Percentiles rank a stretch among this genome's conserved stretches.
Conservation (phyloP, 2,113 vertebrate species). For the Gymnobelideus leadbeateri region DNA sequence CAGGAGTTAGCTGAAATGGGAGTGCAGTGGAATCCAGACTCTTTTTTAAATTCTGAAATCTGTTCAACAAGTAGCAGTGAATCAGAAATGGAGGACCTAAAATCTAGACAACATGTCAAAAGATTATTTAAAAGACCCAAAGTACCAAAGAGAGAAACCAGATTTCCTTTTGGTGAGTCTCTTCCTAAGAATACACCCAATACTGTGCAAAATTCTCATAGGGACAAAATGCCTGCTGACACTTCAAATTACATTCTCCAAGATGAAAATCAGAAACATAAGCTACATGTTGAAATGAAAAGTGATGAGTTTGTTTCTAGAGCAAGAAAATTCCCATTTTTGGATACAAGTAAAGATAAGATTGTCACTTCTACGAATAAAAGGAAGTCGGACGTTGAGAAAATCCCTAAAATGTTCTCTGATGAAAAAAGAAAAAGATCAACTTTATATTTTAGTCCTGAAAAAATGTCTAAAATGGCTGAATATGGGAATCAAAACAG, state of each 20-base stretch:
- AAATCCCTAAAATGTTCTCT: constrained; percentile 48
- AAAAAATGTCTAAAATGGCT: constrained; percentile 47
- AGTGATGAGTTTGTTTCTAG: constrained; percentile 41
- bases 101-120: constrained; percentile 45
- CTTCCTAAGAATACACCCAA: constrained; percentile 52
- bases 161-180: constrained; percentile 52
- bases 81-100: constrained; percentile 73
- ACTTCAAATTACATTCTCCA: constrained; percentile 60
- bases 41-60: constrained; percentile 66
- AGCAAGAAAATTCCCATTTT: constrained; percentile 70
- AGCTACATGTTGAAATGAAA: constrained; percentile 14
- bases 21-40: constrained; percentile 90
- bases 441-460: constrained; percentile 56
- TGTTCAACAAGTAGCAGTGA: constrained; percentile 63
- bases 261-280: constrained; percentile 38
- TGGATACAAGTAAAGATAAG: constrained; percentile 61
- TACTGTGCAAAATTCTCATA: constrained; percentile 57
- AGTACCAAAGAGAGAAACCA: constrained; percentile 60
- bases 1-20: constrained; percentile 93
- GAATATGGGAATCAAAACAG: constrained; percentile 54
- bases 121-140: constrained; percentile 56
- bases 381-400: constrained; percentile 13
- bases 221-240: constrained; percentile 69
- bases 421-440: constrained; percentile 63
- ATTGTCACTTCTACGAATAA: constrained; percentile 53